Conservation (phyloP, 2,113 vertebrate species). For the Ramphastos sulfuratus region DNA sequence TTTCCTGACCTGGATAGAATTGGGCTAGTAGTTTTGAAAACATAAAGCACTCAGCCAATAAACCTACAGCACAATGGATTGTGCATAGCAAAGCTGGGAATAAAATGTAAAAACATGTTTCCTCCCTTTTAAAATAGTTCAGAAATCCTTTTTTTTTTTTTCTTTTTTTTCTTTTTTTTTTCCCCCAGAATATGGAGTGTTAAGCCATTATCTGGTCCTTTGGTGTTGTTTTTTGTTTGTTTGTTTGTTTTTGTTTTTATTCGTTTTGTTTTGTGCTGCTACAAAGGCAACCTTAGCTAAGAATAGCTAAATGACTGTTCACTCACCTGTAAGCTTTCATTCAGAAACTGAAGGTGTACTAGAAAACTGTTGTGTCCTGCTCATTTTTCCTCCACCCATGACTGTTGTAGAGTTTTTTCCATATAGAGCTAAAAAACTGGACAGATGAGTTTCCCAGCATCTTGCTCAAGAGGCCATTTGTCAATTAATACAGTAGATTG, state of each 20-base stretch:
- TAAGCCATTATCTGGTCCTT: too few species aligned
- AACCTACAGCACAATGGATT: neutral
- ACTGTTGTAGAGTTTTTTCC: neutral
- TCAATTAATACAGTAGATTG: neutral
- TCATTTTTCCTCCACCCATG: neutral
- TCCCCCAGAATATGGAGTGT: too few species aligned
- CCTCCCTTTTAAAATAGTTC: too few species aligned
- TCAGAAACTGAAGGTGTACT: neutral
- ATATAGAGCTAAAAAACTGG: neutral
- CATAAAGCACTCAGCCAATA: neutral
- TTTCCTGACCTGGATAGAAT: neutral
- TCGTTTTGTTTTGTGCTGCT: neutral
- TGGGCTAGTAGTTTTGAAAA: neutral
- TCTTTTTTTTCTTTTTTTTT: too few species aligned
- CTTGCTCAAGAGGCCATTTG: neutral
- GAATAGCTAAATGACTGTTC: neutral
- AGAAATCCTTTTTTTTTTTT: too few species aligned
- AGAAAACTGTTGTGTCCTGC: neutral
- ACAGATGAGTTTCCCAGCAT: neutral
- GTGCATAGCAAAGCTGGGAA: neutral
- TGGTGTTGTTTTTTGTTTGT: too few species aligned
- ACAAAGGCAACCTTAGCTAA: neutral
- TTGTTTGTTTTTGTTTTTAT: neutral
- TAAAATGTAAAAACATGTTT: neutral
- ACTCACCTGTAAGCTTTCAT: neutral